Conservation (phyloP, 1,140 invertebrate species). For the Drosophila sp. region DNA sequence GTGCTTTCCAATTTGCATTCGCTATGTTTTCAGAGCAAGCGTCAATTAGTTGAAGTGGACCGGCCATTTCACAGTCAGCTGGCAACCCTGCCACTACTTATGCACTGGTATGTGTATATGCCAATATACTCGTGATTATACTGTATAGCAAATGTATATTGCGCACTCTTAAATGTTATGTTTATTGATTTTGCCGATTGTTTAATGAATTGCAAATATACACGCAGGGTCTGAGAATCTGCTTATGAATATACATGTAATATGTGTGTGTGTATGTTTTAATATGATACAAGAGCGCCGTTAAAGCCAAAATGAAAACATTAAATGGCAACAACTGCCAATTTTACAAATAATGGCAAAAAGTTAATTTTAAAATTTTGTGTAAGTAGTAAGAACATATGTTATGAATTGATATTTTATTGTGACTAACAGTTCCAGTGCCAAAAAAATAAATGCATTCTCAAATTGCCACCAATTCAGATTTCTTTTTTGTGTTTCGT, state of each 20-base stretch:
- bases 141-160: neutral
- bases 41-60: conserved; percentile 5
- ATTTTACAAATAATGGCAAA: conserved; percentile 17
- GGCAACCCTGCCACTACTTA: conserved; percentile 1
- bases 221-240: neutral
- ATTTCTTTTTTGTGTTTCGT: too few species aligned
- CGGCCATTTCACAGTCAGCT: conserved; percentile 12
- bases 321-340: conserved; percentile 12
- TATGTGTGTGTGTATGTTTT: conserved; percentile 12
- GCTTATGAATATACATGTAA: neutral
- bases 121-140: neutral
- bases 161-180: conserved; percentile 58
- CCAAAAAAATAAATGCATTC: neutral
- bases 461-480: too few species aligned
- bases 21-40: conserved; percentile 1
- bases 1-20: conserved; percentile 9
- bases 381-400: neutral
- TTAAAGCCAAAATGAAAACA: conserved; percentile 13
- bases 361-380: neutral
- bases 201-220: conserved; percentile 75
- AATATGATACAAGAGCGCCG: conserved; percentile 15
- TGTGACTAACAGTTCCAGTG: neutral
- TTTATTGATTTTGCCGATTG: conserved; percentile 63
- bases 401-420: neutral
- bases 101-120: neutral